Evolutionary conservation across 2,797 vertebrate species (phyloP), one percentile per base, ranked within the genome.

Genomic region (Myripristis murdjan): DNA sequence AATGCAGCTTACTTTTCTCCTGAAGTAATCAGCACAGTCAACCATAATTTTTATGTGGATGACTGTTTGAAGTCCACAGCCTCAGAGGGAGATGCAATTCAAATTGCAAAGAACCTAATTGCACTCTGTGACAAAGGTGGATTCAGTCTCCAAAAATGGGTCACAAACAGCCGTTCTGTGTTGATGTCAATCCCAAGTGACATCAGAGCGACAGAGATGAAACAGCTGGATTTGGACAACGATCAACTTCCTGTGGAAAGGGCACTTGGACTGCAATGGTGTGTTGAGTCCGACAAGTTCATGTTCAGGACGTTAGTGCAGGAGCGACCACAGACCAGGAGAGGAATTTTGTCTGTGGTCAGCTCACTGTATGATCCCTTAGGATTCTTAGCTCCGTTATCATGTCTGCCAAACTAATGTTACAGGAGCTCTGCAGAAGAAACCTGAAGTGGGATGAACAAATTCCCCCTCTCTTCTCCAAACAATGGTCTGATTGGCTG

Each of bases 41-140:
- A n/a, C n/a, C n/a, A n/a, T n/a, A n/a, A 43, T 6, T 52, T 69
- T 52, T 62, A 60, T 14, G 39, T 54, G n/a, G 39, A 62, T 46
- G 58, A 44, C 15, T 54, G 47, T 33, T 48, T 62, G 6, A 62
- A 61, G 20, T 60, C 39, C 12, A 15, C 37, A 15, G 12, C 14
- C n/a, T 47, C 65, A 1, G 56, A 48, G 18, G 22, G 16, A 28
- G 28, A 44, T 7, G 33, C 46, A 23, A 8, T 48, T 5, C 28
- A n/a, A 14, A 53, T 58, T 22, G 20, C 33, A 6, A 9, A 23
- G 44, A 41, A 49, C 10, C 6, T 49, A 31, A 48, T 23, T 2
- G 26, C 26, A 4, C 14, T 67, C 20, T 47, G 53, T 24, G 24
- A 1, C 14, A 47, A 48, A 47, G 46, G 33, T 6, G 33, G 46